Evolutionary conservation across 1,140 invertebrate genomes (phyloP), one percentile per base, ranked within the genome.

Genomic region (Acyrthosiphon pisum): DNA sequence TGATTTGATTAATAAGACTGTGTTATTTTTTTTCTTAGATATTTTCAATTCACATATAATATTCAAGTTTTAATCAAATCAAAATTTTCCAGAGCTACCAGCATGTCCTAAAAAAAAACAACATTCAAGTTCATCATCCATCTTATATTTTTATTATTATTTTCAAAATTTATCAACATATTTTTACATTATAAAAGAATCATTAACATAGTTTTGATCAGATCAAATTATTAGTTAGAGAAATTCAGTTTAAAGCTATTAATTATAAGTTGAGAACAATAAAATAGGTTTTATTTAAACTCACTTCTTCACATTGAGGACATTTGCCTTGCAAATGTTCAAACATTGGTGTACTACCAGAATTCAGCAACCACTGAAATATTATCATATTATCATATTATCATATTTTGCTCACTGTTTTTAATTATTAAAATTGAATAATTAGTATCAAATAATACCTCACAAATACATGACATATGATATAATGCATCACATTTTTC

Each of bases 391-490:
- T 83, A n/a, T n/a, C n/a, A n/a, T 53, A 53, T 22, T 50, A 18
- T 50, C 14, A 50, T 88, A 37, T 88, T 83, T 23, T 84, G 35
- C 22, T 44, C 7, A 41, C 3, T 26, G 37, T 84, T 41, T 41
- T 44, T 44, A 84, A 9, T 0, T 41, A 84, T 44, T 44, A 84
- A 44, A 41, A 87, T 48, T 48, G 6, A 88, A 88, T 35, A 4
- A 88, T 22, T 30, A 53, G 9, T 11, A 50, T 23, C 9, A 89
- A 89, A 89, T 11, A 23, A 37, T 89, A 93, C 91, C 91, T 53
- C 81, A 93, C 91, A 93, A 60, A 93, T 93, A 9, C 91, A 93
- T 84, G 44, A n/a, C 46, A 93, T 93, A 56, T 93, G 91, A 86
- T 93, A 93, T 18, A 93, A 7, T 84, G 81, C 76, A 18, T 93